Base-by-base conservation (phyloP, 92 coral and sea anemone genomes). In the Diadumene lineata region DNA sequence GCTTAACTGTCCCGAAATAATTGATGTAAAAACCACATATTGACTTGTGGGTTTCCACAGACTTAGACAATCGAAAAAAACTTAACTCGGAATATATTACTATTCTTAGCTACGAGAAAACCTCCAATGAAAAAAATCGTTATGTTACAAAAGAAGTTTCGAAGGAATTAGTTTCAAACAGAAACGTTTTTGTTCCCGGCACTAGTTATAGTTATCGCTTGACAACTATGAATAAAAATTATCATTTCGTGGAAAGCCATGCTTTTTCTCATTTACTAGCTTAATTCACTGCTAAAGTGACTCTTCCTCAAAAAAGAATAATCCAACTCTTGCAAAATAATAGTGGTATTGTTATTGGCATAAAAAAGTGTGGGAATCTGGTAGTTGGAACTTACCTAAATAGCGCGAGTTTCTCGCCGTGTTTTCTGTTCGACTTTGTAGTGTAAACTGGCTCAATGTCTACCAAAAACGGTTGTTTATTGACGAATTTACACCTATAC, bases 401-500 rank as follows among this genome's bases (percentile, higher is more conserved):
- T 56, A 19, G 29, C 34, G 13, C 25, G 10, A 43, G 31, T 15
- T 19, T 56, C 16, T 16, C 34, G 7, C 25, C 10, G 31, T 34
- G 30, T 23, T 72, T 50, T 53, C 34, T 55, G n/a, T 8, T 72
- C 27, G 77, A 44, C 55, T 19, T 11, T 18, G 56, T 32, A 23
- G 50, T 23, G 77, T 56, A 56, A 56, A 72, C 0, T 72, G 55
- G 22, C 2, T 62, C 62, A 33, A n/a, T 13, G 32, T 0, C 46
- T 33, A n/a, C 25, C 26, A 25, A 56, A 23, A 31, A 25, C 63
- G 66, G 31, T 55, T 78, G 76, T 78, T 78, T 68, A 60, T 78
- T 44, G 13, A 66, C 27, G 76, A 67, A 61, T 78, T 78, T 78
- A 67, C 82, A 68, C 82, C 66, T 68, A 56, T 56, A 30, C 43